A percentile compares a stretch with the other conserved stretches of the same genome.
These are phyloP conservation scores for Darevskia nairensis DNA, from an alignment of 2,797 vertebrate genomes.

Conservation along the genomic window DNA sequence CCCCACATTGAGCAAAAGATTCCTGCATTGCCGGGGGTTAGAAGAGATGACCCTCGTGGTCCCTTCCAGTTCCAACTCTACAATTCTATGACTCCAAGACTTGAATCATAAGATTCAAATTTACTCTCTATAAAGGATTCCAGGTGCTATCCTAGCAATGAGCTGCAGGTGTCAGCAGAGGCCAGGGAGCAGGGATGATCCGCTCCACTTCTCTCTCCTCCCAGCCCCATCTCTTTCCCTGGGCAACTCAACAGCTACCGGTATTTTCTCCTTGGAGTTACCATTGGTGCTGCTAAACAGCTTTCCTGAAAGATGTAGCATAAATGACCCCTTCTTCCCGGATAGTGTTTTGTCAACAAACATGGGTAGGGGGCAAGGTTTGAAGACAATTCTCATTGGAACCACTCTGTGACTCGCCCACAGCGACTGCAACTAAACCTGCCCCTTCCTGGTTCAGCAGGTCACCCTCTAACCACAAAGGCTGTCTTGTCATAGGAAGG, in stretches of 20 bases:
- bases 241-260: background rate
- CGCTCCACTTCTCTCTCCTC: too few species aligned
- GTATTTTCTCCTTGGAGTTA: background rate
- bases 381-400: too few species aligned
- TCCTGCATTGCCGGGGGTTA: too few species aligned
- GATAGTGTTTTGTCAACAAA: background rate
- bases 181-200: constrained; percentile 18
- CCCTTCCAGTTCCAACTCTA: too few species aligned
- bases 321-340: background rate
- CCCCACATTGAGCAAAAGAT: too few species aligned
- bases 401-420: background rate
- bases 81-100: too few species aligned
- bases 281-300: background rate
- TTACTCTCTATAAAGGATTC: background rate
- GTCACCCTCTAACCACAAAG: background rate
- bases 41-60: too few species aligned
- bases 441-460: background rate
- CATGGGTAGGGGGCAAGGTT: background rate
- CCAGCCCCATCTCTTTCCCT: background rate
- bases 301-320: background rate
- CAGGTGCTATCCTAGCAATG: constrained; percentile 24
- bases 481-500: too few species aligned
- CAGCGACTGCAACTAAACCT: background rate
- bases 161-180: constrained; percentile 67
- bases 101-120: too few species aligned